Evolutionary conservation across 1,140 invertebrate genomes (phyloP), one percentile per base, ranked within the genome.

Genomic region (Paralvinella palmiformis): DNA sequence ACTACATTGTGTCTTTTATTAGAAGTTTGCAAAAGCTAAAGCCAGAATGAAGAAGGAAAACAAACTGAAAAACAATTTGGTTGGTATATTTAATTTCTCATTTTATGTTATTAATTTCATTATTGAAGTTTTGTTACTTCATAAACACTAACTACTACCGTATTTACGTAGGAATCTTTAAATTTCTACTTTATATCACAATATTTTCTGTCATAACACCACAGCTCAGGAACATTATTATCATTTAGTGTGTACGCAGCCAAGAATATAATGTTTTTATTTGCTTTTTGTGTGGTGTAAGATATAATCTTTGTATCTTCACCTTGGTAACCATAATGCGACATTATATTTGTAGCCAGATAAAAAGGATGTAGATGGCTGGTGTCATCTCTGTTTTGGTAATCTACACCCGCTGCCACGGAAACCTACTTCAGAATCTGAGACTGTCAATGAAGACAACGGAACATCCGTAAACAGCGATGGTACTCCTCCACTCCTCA

Each of bases 321-420:
- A 13, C 4, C 32, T 31, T 50, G 17, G 22, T 15, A 4, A 32
- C n/a, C n/a, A 2, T 32, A 31, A 29, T 50, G 15, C 6, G 27
- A 29, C 17, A 10, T 35, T 7, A 27, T 52, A 24, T 29, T 53
- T 64, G 41, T 62, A 79, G 77, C 79, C 79, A 22, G 64, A 68
- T 53, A 62, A 69, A 35, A 74, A 74, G 35, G 73, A 81, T 69
- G 73, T 74, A 15, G 74, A 77, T 13, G 73, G 72, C 15, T 83
- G 81, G 81, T 81, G 77, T 62, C 60, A 71, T 27, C 62, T 82
- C 10, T 81, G 81, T 67, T 82, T 82, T 73, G 81, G 81, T 29
- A 70, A 69, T 10, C 24, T 61, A 44, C 24, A 33, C 13, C 27
- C 44, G 27, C 10, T 5, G 33, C 24, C 22, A 13, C 0, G 7